phyloP scores from a whole-genome alignment of 2,888 invertebrate species.

The Halocaridina rubra region DNA sequence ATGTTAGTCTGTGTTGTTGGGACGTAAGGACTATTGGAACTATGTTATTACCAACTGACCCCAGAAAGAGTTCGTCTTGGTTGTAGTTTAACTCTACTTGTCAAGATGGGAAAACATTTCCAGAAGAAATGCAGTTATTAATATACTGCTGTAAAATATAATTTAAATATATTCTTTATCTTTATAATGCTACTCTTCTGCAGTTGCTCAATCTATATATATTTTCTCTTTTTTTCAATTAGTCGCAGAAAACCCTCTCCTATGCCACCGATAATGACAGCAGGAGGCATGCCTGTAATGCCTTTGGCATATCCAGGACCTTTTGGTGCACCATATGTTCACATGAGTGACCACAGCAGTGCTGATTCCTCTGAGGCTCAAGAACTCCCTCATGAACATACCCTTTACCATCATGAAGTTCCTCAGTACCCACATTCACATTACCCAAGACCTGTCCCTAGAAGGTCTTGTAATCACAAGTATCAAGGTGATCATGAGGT shows the following conservation, averaged over 20 bases:
- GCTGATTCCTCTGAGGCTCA: conserved; percentile 51
- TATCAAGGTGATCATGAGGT: conserved; percentile 37
- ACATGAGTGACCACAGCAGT: conserved; percentile 63
- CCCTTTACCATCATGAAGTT: conserved; percentile 10
- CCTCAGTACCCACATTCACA: conserved; percentile 26
- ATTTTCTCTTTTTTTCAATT: not conserved
- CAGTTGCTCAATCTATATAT: too few species aligned
- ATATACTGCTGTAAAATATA: too few species aligned
- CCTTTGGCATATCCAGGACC: conserved; percentile 57
- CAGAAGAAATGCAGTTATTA: too few species aligned
- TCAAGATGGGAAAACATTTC: too few species aligned
- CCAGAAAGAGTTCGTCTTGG: too few species aligned
- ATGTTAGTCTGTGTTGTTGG: too few species aligned
- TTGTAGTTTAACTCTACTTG: too few species aligned
- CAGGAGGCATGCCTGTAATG: conserved; percentile 52
- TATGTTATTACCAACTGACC: too few species aligned
- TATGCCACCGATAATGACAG: conserved; percentile 43
- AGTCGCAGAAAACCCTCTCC: conserved; percentile 58
- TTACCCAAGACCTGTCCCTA: conserved; percentile 20
- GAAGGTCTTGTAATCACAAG: conserved; percentile 2
- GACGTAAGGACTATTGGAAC: too few species aligned
- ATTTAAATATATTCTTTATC: too few species aligned
- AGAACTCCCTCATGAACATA: conserved; percentile 29
- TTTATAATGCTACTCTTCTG: too few species aligned
- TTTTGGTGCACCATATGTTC: conserved; percentile 53